Base-by-base conservation (phyloP, 1,140 invertebrate species). In the Caenorhabditis remanei region DNA sequence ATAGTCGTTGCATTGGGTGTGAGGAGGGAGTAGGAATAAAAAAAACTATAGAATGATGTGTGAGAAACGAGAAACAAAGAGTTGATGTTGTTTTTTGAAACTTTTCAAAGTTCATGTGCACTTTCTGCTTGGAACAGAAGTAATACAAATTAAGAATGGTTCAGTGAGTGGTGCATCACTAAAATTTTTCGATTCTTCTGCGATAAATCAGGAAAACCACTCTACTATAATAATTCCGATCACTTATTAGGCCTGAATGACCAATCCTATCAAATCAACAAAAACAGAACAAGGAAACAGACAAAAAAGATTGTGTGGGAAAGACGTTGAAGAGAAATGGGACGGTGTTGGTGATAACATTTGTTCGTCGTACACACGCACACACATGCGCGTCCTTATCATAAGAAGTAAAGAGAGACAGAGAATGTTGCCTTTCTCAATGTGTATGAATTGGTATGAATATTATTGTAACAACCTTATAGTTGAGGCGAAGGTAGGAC, bases 381-480 rank as follows among this genome's bases (percentile, higher is more conserved):
- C 24, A 41, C 63, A 40, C 16, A 41, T 21, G 21, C 63, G 21
- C 67, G 41, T 19, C 46, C 71, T 79, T 79, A 79, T 79, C 46
- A 79, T 79, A 79, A 79, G 71, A 11, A 50, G 46, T 24, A 13
- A 50, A 50, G 46, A 50, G 19, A 50, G 46, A 24, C 32, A 0
- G 32, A 50, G 24, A 79, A 79, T 79, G 71, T 79, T 79, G 71
- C 71, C 46, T 79, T 53, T 71, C 19, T 16, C 14, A 43, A 46
- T 24, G 41, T 46, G 67, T 48, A 16, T 79, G 71, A 79, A 79
- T 53, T 79, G 71, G 71, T 79, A 79, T 79, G 71, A 79, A 79
- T 79, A 79, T 79, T 79, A 79, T 79, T 79, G 71, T 79, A 79
- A 50, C 71, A 79, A 50, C 43, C 71, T 79, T 79, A 79, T 24